Conservation (phyloP, 1,140 invertebrate genomes). For the Dicyema japonicum region DNA sequence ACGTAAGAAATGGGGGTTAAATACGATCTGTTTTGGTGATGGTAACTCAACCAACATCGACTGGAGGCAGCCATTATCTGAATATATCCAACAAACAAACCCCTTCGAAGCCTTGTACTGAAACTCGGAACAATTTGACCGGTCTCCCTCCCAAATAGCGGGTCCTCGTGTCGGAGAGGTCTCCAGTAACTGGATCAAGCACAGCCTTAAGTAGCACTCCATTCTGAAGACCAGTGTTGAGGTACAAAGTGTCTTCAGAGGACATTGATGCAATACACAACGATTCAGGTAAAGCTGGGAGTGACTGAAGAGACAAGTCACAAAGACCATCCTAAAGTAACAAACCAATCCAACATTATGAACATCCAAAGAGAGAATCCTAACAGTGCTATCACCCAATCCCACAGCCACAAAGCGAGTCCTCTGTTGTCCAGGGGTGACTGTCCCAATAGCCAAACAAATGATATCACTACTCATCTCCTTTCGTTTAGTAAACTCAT, state of each 20-base stretch:
- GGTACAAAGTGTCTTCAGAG: slow-evolving; percentile 30
- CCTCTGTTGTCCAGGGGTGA: slow-evolving; percentile 64
- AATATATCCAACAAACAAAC: slow-evolving; percentile 22
- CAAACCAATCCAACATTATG: slow-evolving; percentile 4
- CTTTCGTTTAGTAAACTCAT: slow-evolving; percentile 81
- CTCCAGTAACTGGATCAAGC: slow-evolving; percentile 72
- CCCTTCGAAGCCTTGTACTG: slow-evolving; percentile 71
- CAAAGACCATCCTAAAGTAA: slow-evolving; percentile 40
- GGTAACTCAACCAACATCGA: slow-evolving; percentile 83
- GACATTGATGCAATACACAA: slow-evolving; percentile 71
- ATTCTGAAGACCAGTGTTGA: slow-evolving; percentile 89
- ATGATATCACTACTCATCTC: slow-evolving; percentile 81
- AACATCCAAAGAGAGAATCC: slow-evolving; percentile 72
- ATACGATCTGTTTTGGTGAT: slow-evolving; percentile 65
- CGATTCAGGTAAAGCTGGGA: slow-evolving; percentile 79
- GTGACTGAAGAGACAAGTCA: slow-evolving; percentile 64
- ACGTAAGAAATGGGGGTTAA: slow-evolving; percentile 77
- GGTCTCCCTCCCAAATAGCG: slow-evolving; percentile 67
- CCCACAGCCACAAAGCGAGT: slow-evolving; percentile 86
- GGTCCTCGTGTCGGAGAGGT: slow-evolving; percentile 73
- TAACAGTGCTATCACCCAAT: slow-evolving; percentile 67
- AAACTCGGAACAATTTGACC: slow-evolving; percentile 71
- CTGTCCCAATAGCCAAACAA: slow-evolving; percentile 81
- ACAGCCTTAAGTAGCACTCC: slow-evolving; percentile 72
- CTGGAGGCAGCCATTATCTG: slow-evolving; percentile 72